Conservation (phyloP, 2,888 invertebrate genomes). For the Halictus ligatus region DNA sequence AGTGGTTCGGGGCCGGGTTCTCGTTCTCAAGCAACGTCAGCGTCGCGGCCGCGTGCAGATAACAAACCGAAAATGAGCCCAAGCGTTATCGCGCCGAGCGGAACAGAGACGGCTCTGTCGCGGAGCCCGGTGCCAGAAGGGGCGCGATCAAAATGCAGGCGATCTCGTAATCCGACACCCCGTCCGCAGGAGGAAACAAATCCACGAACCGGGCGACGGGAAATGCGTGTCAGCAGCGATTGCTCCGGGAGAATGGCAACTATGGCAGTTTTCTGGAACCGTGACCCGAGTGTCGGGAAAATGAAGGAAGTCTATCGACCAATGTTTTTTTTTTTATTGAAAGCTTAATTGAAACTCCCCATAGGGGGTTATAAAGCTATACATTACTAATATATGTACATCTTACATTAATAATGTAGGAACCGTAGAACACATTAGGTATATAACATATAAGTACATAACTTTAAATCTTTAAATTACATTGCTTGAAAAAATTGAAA, state of each 20-base stretch:
- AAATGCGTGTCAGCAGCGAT: background rate
- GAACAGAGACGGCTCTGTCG: background rate
- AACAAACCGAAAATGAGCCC: constrained; percentile 36
- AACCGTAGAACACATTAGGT: too few relatives aligned
- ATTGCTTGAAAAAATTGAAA: too few relatives aligned
- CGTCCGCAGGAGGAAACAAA: background rate
- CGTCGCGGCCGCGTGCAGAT: constrained; percentile 50
- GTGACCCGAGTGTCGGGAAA: background rate
- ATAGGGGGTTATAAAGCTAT: too few relatives aligned
- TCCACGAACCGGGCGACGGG: background rate
- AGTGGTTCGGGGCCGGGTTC: background rate
- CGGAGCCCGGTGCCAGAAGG: background rate
- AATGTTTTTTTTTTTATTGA: too few relatives aligned
- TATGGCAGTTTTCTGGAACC: background rate
- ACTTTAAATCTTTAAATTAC: too few relatives aligned
- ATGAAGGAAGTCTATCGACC: background rate
- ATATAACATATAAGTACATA: too few relatives aligned
- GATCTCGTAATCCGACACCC: background rate
- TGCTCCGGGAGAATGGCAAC: background rate
- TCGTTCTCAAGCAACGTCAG: constrained; percentile 67
- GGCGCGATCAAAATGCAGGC: background rate
- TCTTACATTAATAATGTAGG: too few relatives aligned
- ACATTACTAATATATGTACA: too few relatives aligned
- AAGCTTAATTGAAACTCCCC: too few relatives aligned
- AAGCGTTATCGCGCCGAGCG: constrained; percentile 35